phyloP scores from a whole-genome alignment of 1,140 invertebrate species.

The Drosophila willistoni region DNA sequence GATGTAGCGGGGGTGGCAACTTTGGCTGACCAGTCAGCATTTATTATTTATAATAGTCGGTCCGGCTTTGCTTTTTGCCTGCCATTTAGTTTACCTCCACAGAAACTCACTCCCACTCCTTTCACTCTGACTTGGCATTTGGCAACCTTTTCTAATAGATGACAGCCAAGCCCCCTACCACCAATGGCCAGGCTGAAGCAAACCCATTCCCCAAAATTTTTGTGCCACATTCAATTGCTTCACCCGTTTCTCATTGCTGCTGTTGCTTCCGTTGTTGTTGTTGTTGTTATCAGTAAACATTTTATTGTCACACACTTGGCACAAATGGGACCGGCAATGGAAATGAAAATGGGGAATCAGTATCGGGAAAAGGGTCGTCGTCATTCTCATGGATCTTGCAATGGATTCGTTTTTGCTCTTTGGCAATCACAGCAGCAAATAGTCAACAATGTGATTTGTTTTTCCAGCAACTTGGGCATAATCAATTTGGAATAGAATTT shows the following conservation, averaged over 20 bases:
- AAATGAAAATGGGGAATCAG: slow-evolving; percentile 2
- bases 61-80: slow-evolving; percentile 67
- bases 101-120: neutral
- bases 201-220: slow-evolving; percentile 56
- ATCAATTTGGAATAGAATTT: slow-evolving; percentile 53
- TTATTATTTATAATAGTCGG: slow-evolving; percentile 81
- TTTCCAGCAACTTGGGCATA: slow-evolving; percentile 37
- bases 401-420: slow-evolving; percentile 26
- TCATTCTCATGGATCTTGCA: slow-evolving; percentile 1
- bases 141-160: slow-evolving; percentile 14
- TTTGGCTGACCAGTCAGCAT: slow-evolving; percentile 77
- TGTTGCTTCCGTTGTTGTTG: slow-evolving; percentile 41
- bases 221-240: slow-evolving; percentile 77
- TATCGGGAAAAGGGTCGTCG: slow-evolving; percentile 14
- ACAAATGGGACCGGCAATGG: slow-evolving; percentile 65
- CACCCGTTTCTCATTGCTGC: slow-evolving; percentile 40
- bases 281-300: slow-evolving; percentile 77
- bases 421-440: slow-evolving; percentile 76
- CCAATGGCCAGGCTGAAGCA: slow-evolving; percentile 28
- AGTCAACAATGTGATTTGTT: slow-evolving; percentile 75
- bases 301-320: slow-evolving; percentile 81
- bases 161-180: slow-evolving; percentile 21
- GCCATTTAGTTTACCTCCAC: slow-evolving; percentile 68
- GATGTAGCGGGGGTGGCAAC: neutral
- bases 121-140: neutral